Percentiles rank a stretch among this genome's conserved stretches.
phyloP scores from a whole-genome alignment of 2,113 vertebrate genomes.

The Ictalurus furcatus region DNA sequence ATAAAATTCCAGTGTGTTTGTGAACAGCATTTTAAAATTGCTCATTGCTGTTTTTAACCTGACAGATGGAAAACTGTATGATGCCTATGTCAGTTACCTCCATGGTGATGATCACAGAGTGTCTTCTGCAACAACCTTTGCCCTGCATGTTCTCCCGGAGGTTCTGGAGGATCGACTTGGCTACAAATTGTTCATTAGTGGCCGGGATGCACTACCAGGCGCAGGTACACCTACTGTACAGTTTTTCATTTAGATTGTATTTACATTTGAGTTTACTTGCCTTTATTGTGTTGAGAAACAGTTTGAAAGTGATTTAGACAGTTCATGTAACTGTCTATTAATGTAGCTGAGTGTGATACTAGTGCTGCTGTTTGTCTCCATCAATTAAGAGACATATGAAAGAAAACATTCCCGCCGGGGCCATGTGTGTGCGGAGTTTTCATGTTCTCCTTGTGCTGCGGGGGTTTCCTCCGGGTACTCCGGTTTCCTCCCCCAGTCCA shows the following conservation, averaged over 20 bases:
- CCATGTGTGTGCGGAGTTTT: too few species aligned
- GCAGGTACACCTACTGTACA: conserved; percentile 75
- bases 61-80: conserved; percentile 68
- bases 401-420: too few species aligned
- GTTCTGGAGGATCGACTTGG: conserved; percentile 82
- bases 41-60: conserved; percentile 26
- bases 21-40: neutral
- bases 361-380: neutral
- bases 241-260: neutral
- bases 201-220: conserved; percentile 83
- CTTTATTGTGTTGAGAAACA: neutral
- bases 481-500: too few species aligned
- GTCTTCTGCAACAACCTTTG: conserved; percentile 58
- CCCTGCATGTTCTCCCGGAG: conserved; percentile 72
- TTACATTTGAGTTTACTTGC: neutral
- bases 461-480: too few species aligned
- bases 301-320: neutral
- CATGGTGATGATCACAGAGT: neutral
- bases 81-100: conserved; percentile 71
- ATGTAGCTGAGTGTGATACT: neutral
- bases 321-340: neutral
- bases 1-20: neutral
- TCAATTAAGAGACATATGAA: neutral
- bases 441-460: too few species aligned
- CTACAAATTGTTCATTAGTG: conserved; percentile 84